A percentile compares a stretch with the other conserved stretches of the same genome.
phyloP scores from a whole-genome alignment of 2,113 vertebrate species.

The Centropus unirufus region DNA sequence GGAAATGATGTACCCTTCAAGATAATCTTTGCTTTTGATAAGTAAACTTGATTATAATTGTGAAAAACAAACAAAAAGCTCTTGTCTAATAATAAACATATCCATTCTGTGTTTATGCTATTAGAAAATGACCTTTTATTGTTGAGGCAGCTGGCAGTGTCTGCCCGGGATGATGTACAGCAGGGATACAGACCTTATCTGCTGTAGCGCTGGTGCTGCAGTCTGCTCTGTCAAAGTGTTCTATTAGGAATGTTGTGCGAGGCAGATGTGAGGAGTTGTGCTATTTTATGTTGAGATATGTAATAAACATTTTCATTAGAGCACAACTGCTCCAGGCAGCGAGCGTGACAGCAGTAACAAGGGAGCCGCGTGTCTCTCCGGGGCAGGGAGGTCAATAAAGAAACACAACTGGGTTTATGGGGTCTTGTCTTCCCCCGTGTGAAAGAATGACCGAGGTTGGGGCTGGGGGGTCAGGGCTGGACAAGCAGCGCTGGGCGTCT shows the following conservation, averaged over 20 bases:
- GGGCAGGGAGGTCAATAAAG: neutral
- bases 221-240: neutral
- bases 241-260: neutral
- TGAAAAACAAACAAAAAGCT: neutral
- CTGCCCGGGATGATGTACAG: neutral
- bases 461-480: neutral
- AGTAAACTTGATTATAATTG: neutral
- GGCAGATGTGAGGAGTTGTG: neutral
- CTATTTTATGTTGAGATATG: neutral
- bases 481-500: neutral
- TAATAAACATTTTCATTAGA: neutral
- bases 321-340: neutral
- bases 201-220: neutral
- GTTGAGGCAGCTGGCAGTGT: neutral
- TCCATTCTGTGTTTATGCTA: too few relatives aligned
- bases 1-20: neutral
- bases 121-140: neutral
- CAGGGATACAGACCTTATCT: neutral
- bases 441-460: neutral
- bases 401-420: neutral
- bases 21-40: neutral
- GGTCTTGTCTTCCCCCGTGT: too few relatives aligned
- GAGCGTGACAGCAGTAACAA: neutral
- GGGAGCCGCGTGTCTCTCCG: neutral
- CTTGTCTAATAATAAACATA: neutral